Conservation (phyloP, 2,113 vertebrate genomes). For the Catagonus wagneri region DNA sequence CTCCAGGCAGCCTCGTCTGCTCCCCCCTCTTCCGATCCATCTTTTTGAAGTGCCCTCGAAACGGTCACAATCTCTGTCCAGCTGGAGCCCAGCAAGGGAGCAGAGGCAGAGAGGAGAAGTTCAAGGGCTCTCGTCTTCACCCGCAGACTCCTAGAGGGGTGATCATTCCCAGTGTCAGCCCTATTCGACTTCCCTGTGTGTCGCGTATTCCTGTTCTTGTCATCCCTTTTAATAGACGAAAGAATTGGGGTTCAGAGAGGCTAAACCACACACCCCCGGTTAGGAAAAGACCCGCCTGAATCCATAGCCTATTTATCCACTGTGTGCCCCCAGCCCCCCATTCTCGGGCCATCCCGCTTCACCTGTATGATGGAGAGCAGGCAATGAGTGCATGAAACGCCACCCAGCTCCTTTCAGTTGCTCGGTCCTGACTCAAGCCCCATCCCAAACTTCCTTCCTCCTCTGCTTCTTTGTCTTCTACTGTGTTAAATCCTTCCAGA, state of each 20-base stretch:
- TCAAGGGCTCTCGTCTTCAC: background rate
- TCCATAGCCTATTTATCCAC: background rate
- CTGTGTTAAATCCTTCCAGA: background rate
- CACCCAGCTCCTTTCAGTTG: fast-evolving
- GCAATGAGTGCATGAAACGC: no score
- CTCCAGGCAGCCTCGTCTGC: fast-evolving
- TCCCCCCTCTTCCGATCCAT: fast-evolving
- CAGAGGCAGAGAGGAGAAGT: fast-evolving
- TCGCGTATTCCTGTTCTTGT: no score
- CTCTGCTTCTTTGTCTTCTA: background rate
- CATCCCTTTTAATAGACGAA: background rate
- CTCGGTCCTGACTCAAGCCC: background rate
- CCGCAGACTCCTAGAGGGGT: fast-evolving
- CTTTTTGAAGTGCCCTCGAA: no score
- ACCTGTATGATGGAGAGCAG: background rate
- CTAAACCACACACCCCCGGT: background rate
- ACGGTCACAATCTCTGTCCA: background rate
- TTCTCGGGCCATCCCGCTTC: fast-evolving
- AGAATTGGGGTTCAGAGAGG: background rate
- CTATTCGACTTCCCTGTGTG: no score
- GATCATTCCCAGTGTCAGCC: background rate
- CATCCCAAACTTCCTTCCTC: background rate
- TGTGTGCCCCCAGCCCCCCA: fast-evolving
- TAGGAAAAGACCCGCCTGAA: background rate
- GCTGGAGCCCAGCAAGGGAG: background rate